Evolutionary conservation across 2,797 vertebrate species (phyloP).

Genomic region (Denticeps clupeoides): DNA sequence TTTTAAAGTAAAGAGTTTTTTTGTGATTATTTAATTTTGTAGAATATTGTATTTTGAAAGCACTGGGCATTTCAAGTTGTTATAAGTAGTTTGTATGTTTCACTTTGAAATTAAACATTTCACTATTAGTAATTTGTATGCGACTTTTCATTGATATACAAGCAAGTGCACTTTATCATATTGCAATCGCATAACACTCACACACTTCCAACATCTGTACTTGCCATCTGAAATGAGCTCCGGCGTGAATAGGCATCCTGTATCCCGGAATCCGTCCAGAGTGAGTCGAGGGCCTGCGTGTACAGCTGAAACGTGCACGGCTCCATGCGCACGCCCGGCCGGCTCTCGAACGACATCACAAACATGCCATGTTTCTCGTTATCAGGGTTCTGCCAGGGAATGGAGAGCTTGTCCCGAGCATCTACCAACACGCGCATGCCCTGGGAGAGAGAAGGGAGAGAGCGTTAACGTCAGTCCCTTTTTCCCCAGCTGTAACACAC

Average conservation of each 20-base stretch:
- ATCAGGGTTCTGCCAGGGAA: conserved; percentile 78
- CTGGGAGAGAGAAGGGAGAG: conserved; percentile 40
- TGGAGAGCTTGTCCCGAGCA: conserved; percentile 80
- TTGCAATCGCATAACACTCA: neutral
- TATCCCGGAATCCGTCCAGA: conserved; percentile 78
- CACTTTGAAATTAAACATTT: too few relatives aligned
- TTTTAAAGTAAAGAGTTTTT: too few relatives aligned
- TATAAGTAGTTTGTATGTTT: too few relatives aligned
- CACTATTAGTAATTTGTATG: too few relatives aligned
- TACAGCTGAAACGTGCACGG: conserved; percentile 82
- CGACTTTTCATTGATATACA: too few relatives aligned
- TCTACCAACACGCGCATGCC: conserved; percentile 80
- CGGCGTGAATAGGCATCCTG: conserved; percentile 72
- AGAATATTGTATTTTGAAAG: too few relatives aligned
- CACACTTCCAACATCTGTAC: conserved; percentile 31
- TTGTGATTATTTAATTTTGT: too few relatives aligned
- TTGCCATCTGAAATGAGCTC: conserved; percentile 84
- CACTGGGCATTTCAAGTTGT: too few relatives aligned
- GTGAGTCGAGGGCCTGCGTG: conserved; percentile 65
- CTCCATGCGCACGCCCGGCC: conserved; percentile 65
- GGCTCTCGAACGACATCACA: conserved; percentile 80
- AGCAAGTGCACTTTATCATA: too few relatives aligned
- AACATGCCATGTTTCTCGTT: conserved; percentile 88
- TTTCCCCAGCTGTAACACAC: too few relatives aligned
- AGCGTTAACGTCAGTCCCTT: too few relatives aligned